These are phyloP conservation scores for Myotis lucifugus DNA, from an alignment of 2,113 vertebrate genomes.

Conservation along the genomic window DNA sequence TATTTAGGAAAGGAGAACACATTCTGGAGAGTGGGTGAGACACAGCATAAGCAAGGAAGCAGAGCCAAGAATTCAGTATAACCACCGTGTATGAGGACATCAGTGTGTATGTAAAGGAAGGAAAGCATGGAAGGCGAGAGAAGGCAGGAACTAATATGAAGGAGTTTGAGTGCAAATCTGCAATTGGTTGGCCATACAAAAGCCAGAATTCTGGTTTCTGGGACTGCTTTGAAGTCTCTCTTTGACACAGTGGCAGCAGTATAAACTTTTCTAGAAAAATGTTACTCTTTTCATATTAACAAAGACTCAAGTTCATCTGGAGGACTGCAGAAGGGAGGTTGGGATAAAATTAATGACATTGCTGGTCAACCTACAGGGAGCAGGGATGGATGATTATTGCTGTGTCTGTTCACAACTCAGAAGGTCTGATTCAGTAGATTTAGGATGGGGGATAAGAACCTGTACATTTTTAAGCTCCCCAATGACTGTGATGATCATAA, in stretches of 20 bases:
- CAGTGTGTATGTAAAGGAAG: neutral
- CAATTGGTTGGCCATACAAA: neutral
- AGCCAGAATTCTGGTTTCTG: neutral
- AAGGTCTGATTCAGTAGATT: neutral
- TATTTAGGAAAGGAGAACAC: neutral
- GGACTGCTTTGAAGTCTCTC: neutral
- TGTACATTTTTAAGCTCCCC: neutral
- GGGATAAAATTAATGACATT: neutral
- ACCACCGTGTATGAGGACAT: neutral
- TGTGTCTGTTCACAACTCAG: neutral
- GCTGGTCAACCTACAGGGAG: neutral
- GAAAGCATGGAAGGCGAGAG: neutral
- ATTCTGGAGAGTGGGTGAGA: neutral
- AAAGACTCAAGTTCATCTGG: neutral
- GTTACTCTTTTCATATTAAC: slow-evolving; percentile 15
- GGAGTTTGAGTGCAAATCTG: neutral
- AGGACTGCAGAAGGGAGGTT: neutral
- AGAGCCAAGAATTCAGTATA: neutral
- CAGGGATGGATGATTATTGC: neutral
- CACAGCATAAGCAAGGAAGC: neutral
- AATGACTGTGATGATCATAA: neutral
- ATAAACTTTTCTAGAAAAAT: slow-evolving; percentile 32
- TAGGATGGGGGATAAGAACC: neutral
- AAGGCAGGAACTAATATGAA: neutral
- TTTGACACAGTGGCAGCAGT: neutral